A percentile compares a stretch with the other conserved stretches of the same genome.
phyloP scores from a whole-genome alignment of 1,140 invertebrate species.

The Paracyclopina nana region DNA sequence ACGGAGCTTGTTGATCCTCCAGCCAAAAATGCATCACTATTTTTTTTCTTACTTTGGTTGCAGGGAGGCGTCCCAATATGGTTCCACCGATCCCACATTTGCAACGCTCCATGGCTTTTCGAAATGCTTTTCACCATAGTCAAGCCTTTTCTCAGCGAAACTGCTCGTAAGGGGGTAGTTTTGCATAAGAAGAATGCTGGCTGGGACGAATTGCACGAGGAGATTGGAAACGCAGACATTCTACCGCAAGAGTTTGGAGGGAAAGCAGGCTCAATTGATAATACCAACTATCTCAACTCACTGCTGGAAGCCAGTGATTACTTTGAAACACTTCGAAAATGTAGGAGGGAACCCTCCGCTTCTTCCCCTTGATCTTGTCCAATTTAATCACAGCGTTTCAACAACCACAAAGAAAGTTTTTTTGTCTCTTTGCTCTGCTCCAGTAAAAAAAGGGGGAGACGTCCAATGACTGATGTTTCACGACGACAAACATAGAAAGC shows the following conservation, averaged over 20 bases:
- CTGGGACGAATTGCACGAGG: neutral
- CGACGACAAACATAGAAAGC: too few relatives aligned
- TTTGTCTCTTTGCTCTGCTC: too few relatives aligned
- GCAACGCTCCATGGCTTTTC: neutral
- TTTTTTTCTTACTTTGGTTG: slow-evolving; percentile 1
- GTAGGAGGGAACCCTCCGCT: too few relatives aligned
- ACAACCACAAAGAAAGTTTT: too few relatives aligned
- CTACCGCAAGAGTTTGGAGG: neutral
- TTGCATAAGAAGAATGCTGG: neutral
- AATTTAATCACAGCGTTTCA: too few relatives aligned
- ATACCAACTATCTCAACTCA: too few relatives aligned
- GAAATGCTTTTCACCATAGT: neutral
- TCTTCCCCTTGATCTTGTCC: too few relatives aligned
- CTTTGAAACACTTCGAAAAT: too few relatives aligned
- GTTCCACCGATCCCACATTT: neutral
- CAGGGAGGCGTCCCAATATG: neutral
- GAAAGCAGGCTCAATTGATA: neutral
- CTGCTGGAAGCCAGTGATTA: too few relatives aligned
- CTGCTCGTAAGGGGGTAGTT: neutral
- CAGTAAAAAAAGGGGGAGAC: too few relatives aligned
- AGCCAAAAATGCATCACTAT: neutral
- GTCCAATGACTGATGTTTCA: too few relatives aligned
- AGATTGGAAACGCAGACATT: neutral
- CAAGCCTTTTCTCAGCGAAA: neutral
- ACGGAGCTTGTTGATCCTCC: neutral